phyloP scores from a whole-genome alignment of 2,113 vertebrate species.

The Pollimyrus isidori region DNA sequence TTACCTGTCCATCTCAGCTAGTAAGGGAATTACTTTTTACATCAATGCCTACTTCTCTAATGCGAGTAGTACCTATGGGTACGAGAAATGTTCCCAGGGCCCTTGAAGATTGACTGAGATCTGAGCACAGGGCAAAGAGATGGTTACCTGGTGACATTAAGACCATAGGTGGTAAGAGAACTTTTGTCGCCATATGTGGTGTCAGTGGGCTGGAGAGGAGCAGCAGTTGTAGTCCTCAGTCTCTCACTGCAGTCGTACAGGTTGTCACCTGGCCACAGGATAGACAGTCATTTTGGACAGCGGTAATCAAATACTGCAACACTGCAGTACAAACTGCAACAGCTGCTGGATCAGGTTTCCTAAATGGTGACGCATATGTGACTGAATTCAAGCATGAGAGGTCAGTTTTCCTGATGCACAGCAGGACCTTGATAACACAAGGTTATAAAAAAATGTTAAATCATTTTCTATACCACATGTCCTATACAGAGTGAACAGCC shows the following conservation, averaged over 20 bases:
- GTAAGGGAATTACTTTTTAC: background rate
- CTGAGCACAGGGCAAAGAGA: background rate
- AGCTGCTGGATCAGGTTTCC: background rate
- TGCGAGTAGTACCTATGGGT: background rate
- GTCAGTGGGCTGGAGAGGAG: background rate
- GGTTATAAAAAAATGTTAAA: background rate
- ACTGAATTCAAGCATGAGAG: background rate
- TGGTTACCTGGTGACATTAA: background rate
- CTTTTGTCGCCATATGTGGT: background rate
- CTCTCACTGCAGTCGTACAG: constrained; percentile 19
- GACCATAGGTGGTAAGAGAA: background rate
- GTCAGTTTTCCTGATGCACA: background rate
- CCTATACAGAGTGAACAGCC: background rate
- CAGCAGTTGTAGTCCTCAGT: constrained; percentile 8
- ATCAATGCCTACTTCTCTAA: background rate
- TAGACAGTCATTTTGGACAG: background rate
- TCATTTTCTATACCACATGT: background rate
- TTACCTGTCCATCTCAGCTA: background rate
- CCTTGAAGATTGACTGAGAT: background rate
- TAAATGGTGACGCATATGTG: background rate
- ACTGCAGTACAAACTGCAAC: background rate
- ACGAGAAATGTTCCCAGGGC: background rate
- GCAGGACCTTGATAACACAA: background rate
- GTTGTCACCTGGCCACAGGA: background rate
- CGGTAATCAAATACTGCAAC: background rate